Evolutionary conservation across 2,113 vertebrate species (phyloP).

Genomic region (Myotis davidii): DNA sequence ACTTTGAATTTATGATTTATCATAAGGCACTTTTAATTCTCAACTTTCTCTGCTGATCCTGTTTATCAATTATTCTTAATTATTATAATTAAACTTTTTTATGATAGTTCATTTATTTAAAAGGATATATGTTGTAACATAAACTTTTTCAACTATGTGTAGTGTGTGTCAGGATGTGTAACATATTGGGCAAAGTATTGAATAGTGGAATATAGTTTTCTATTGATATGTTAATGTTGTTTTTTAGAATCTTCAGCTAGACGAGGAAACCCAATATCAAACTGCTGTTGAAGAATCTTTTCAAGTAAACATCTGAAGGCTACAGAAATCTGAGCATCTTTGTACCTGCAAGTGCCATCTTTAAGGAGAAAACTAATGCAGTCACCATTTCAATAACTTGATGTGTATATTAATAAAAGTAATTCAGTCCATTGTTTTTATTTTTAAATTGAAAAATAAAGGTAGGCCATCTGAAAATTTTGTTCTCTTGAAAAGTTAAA

Average conservation of each 20-base stretch:
- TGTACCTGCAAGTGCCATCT: conserved; percentile 77
- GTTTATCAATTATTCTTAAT: not conserved
- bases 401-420: conserved; percentile 82
- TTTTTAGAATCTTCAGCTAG: conserved; percentile 87
- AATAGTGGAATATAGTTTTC: conserved; percentile 29
- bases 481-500: conserved; percentile 55
- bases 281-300: conserved; percentile 89
- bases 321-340: conserved; percentile 69
- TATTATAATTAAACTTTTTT: conserved; percentile 29
- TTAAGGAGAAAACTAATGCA: conserved; percentile 70
- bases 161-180: not conserved
- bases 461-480: conserved; percentile 38
- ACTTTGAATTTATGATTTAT: conserved; percentile 12
- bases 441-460: conserved; percentile 73
- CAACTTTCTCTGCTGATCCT: not conserved
- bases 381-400: conserved; percentile 67
- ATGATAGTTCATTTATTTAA: conserved; percentile 26
- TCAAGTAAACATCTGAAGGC: conserved; percentile 84
- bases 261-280: conserved; percentile 89
- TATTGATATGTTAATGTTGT: conserved; percentile 52
- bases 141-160: not conserved
- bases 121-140: not conserved
- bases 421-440: conserved; percentile 74
- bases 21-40: not conserved
- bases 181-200: not conserved